A percentile compares a stretch with the other conserved stretches of the same genome.
Conservation (phyloP, 2,797 vertebrate genomes). For the Hafferia zeledoni region DNA sequence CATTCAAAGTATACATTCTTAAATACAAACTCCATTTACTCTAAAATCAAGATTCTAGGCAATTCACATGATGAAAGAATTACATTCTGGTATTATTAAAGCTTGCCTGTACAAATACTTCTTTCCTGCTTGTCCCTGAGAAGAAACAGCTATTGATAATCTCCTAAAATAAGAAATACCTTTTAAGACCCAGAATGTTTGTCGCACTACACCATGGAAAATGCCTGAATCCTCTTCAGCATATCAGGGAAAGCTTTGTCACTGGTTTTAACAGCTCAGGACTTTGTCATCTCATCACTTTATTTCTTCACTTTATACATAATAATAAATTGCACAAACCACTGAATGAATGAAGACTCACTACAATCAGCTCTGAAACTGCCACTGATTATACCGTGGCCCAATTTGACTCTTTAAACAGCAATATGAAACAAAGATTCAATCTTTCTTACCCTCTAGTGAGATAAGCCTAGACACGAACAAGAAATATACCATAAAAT, state of each 20-base stretch:
- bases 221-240: background rate
- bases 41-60: background rate
- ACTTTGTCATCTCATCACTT: background rate
- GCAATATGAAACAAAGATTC: background rate
- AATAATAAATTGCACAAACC: background rate
- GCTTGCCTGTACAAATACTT: background rate
- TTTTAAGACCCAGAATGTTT: background rate
- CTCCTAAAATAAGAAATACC: background rate
- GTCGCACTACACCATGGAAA: background rate
- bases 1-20: background rate
- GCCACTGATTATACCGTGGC: background rate
- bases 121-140: background rate
- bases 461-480: background rate
- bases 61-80: background rate
- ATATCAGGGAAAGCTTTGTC: background rate
- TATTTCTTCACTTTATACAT: background rate
- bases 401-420: background rate
- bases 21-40: background rate
- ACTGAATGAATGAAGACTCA: background rate
- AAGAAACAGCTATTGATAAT: background rate
- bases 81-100: background rate
- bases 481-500: background rate
- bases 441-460: background rate
- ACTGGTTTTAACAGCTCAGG: background rate
- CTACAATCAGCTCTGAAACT: background rate